Conservation (phyloP, 2,797 vertebrate genomes). For the Toxotes lorentzi region DNA sequence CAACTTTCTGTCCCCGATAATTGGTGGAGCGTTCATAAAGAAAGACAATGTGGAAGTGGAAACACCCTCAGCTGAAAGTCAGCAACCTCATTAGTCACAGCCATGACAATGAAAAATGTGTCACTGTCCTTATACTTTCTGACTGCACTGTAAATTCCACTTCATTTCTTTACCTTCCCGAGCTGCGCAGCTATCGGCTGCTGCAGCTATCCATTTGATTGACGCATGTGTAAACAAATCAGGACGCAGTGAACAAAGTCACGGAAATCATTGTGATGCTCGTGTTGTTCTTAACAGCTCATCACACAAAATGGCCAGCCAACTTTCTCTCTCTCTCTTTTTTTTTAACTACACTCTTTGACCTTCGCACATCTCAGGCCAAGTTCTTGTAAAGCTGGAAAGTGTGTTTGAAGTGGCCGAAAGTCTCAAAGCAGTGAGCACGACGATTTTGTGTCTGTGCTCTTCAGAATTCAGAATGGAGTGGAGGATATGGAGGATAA, state of each 20-base stretch:
- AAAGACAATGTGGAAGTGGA: constrained; percentile 7
- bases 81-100: constrained; percentile 50
- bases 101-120: constrained; percentile 47
- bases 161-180: constrained; percentile 44
- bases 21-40: constrained; percentile 11
- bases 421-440: constrained; percentile 25
- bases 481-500: constrained; percentile 46
- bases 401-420: constrained; percentile 46
- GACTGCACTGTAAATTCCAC: constrained; percentile 38
- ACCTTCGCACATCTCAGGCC: constrained; percentile 47
- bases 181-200: constrained; percentile 25
- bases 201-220: constrained; percentile 31
- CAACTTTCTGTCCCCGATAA: constrained; percentile 29
- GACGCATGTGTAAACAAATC: constrained; percentile 45
- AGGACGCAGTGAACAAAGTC: constrained; percentile 57
- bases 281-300: constrained; percentile 39
- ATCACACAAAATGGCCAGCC: constrained; percentile 23
- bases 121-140: constrained; percentile 37
- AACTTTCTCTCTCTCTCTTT: constrained; percentile 6
- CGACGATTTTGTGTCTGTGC: constrained; percentile 24
- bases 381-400: constrained; percentile 32
- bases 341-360: constrained; percentile 32
- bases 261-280: constrained; percentile 52
- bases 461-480: constrained; percentile 40
- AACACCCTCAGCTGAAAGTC: constrained; percentile 59